phyloP scores from a whole-genome alignment of 2,797 vertebrate genomes.

The Balearica regulorum region DNA sequence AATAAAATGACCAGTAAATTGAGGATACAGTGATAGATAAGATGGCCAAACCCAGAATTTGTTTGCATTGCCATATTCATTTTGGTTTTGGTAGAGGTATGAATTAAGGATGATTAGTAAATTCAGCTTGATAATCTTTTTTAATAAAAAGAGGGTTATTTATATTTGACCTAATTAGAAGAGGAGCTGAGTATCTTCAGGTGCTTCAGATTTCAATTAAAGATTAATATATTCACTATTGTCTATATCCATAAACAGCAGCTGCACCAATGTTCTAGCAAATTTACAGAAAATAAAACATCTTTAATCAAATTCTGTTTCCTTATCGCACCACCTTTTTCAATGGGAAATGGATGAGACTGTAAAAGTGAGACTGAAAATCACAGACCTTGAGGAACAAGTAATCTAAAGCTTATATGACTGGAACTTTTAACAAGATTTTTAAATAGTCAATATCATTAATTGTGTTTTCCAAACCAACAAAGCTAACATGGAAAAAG shows the following conservation, averaged over 20 bases:
- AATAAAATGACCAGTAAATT: background rate
- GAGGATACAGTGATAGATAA: background rate
- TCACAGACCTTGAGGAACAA: background rate
- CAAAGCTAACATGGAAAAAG: background rate
- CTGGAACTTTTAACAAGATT: background rate
- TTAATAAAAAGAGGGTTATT: background rate
- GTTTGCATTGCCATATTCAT: background rate
- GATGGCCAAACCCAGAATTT: background rate
- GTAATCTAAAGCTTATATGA: background rate
- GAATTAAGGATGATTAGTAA: background rate
- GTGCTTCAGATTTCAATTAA: background rate
- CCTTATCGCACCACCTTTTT: background rate
- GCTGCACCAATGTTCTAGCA: background rate
- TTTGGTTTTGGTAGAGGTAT: background rate
- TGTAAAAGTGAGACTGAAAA: background rate
- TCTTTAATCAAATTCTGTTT: background rate
- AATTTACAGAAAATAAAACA: background rate
- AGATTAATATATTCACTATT: background rate
- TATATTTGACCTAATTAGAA: background rate
- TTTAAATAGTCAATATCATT: background rate
- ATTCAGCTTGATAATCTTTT: background rate
- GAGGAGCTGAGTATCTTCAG: background rate
- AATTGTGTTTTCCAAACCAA: background rate
- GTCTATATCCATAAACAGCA: background rate
- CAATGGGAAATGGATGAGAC: background rate